Percentiles rank a stretch among this genome's conserved stretches.
phyloP scores from a whole-genome alignment of 2,797 vertebrate genomes.

The Myotis vivesi region DNA sequence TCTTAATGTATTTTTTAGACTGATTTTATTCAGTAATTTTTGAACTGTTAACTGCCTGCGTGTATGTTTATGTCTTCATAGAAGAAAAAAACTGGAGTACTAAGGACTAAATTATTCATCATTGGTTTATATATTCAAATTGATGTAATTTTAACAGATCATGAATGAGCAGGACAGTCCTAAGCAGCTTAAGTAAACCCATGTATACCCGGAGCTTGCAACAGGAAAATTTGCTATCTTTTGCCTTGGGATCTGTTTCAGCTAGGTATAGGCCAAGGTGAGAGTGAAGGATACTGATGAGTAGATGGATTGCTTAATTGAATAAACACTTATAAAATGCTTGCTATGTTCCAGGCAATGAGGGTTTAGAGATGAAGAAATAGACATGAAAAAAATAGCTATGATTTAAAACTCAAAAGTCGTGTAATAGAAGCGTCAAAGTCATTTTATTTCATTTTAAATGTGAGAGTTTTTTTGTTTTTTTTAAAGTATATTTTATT shows the following conservation, averaged over 20 bases:
- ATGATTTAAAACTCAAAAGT: neutral
- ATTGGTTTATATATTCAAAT: neutral
- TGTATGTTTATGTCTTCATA: neutral
- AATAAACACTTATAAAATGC: constrained; percentile 5
- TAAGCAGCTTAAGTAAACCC: neutral
- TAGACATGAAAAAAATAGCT: neutral
- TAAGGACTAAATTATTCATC: neutral
- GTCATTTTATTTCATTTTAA: no score
- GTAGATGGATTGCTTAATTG: neutral
- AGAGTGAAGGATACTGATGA: neutral
- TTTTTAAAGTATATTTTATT: no score
- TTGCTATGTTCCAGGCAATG: neutral
- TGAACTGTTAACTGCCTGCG: constrained; percentile 42
- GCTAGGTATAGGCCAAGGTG: neutral
- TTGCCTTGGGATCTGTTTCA: neutral
- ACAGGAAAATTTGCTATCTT: neutral
- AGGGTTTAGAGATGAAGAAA: neutral
- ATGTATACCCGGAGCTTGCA: neutral
- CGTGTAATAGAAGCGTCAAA: neutral
- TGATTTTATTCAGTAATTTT: constrained; percentile 52
- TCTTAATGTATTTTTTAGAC: constrained; percentile 55
- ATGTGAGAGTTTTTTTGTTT: no score
- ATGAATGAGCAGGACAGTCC: neutral
- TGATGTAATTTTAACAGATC: neutral
- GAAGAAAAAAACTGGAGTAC: neutral